phyloP scores from a whole-genome alignment of 2,797 vertebrate species.

The Intellagama lesueurii region DNA sequence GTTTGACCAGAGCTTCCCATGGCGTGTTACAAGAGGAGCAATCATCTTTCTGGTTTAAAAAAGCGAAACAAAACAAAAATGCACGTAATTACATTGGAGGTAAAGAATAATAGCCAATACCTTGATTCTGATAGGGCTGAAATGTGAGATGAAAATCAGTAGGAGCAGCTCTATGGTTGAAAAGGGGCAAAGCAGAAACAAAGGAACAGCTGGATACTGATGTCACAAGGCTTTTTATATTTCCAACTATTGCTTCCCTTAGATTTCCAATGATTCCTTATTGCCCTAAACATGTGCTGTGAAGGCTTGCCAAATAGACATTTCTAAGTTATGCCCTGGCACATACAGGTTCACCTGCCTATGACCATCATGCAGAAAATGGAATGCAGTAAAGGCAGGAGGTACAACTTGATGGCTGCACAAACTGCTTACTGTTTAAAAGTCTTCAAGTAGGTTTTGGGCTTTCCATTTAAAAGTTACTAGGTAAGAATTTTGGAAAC shows the following conservation, averaged over 20 bases:
- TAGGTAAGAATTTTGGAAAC: background rate
- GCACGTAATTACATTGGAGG: background rate
- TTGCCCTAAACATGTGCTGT: background rate
- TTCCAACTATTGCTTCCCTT: background rate
- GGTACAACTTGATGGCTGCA: background rate
- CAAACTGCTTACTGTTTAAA: background rate
- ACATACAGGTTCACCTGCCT: background rate
- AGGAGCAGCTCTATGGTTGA: background rate
- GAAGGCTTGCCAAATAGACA: background rate
- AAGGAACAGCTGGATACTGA: background rate
- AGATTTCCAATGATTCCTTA: too few species aligned
- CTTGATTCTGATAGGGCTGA: background rate
- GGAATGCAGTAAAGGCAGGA: background rate
- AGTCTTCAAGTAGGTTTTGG: background rate
- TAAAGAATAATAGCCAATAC: background rate
- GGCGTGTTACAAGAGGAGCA: slow-evolving; percentile 93
- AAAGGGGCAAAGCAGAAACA: background rate
- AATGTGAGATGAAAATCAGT: background rate
- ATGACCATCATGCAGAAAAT: background rate
- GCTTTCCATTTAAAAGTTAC: background rate
- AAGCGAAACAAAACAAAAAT: background rate
- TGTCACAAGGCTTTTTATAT: background rate
- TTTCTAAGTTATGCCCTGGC: background rate
- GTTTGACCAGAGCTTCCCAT: slow-evolving; percentile 97
- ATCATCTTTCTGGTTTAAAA: slow-evolving; percentile 89